Conservation (phyloP, 2,888 invertebrate genomes). For the Limnephilus auricula region DNA sequence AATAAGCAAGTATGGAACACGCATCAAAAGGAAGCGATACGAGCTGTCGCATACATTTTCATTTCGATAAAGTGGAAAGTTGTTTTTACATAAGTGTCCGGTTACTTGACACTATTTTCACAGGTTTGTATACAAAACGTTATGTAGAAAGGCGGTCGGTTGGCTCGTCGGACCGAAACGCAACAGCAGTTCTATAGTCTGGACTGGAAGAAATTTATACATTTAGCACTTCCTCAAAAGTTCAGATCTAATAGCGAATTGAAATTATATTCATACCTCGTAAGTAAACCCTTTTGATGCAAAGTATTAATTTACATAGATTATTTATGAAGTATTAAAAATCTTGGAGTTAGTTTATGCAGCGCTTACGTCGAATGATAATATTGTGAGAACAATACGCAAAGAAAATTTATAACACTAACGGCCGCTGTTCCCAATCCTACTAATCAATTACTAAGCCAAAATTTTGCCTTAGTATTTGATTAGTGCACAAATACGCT, state of each 20-base stretch:
- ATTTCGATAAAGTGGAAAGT: not conserved
- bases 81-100: not conserved
- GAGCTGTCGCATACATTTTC: not conserved
- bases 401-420: not conserved
- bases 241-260: not conserved
- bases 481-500: too few relatives aligned
- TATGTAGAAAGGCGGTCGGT: constrained; percentile 37
- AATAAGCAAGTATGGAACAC: not conserved
- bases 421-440: too few relatives aligned
- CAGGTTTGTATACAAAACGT: constrained; percentile 10
- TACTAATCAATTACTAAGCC: too few relatives aligned
- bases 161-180: constrained; percentile 22
- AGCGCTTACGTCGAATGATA: not conserved
- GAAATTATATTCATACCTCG: not conserved
- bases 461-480: too few relatives aligned
- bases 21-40: constrained; percentile 11
- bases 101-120: not conserved
- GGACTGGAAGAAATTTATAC: not conserved
- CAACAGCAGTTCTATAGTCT: constrained; percentile 8
- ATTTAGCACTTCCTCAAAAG: not conserved
- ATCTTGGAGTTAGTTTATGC: not conserved
- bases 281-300: not conserved
- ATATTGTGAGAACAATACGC: not conserved
- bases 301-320: not conserved
- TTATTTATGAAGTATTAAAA: not conserved